phyloP scores from a whole-genome alignment of 2,113 vertebrate genomes.

The Hyla sarda region DNA sequence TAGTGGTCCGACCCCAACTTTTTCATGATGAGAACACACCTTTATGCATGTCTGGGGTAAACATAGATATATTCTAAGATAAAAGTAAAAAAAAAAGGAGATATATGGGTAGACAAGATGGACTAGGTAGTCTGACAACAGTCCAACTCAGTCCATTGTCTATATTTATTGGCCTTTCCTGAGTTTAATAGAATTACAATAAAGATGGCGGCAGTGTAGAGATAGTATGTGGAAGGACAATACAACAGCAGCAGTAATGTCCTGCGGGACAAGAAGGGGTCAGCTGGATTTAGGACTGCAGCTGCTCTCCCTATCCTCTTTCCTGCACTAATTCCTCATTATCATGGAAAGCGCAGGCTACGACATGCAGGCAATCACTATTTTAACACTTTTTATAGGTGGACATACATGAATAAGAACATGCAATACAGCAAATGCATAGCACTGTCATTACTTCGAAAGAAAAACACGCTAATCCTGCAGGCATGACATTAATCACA shows the following conservation, averaged over 20 bases:
- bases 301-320: constrained; percentile 56
- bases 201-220: neutral
- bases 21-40: no score
- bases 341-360: constrained; percentile 47
- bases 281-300: constrained; percentile 54
- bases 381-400: neutral
- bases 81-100: no score
- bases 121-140: no score
- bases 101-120: no score
- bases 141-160: no score
- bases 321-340: constrained; percentile 55
- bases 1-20: no score
- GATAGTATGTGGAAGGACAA: neutral
- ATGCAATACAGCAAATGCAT: constrained; percentile 50
- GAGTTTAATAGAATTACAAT: neutral
- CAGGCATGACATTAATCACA: constrained; percentile 45
- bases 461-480: constrained; percentile 36
- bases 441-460: neutral
- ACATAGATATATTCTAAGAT: no score
- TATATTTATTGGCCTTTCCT: neutral
- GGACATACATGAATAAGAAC: constrained; percentile 58
- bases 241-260: constrained; percentile 3
- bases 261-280: constrained; percentile 45
- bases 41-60: no score
- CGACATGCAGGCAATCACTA: neutral